These are phyloP conservation scores for Thalassophryne amazonica DNA, from an alignment of 2,797 vertebrate species.

Conservation along the genomic window DNA sequence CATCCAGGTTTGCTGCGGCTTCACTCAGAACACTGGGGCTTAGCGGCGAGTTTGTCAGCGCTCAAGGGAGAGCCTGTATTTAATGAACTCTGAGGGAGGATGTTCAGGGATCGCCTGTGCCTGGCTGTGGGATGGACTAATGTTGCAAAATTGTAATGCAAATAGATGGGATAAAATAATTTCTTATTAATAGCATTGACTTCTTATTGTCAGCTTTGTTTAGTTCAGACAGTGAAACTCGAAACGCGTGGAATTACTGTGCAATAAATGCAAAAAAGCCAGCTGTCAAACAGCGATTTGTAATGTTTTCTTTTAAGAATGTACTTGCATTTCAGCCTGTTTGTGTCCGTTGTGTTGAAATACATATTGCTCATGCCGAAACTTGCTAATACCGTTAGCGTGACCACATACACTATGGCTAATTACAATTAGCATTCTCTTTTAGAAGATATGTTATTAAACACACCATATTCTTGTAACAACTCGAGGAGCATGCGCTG, in stretches of 20 bases:
- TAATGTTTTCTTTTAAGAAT: neutral
- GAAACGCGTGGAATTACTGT: slow-evolving; percentile 17
- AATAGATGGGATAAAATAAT: slow-evolving; percentile 5
- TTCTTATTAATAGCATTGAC: neutral
- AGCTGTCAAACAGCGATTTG: slow-evolving; percentile 9
- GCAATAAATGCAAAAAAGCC: slow-evolving; percentile 48
- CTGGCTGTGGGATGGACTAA: slow-evolving; percentile 8
- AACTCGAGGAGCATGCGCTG: too few species aligned
- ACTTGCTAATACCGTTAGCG: too few species aligned
- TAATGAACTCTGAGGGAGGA: neutral
- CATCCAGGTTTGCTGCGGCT: neutral
- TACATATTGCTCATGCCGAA: too few species aligned
- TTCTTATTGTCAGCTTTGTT: slow-evolving; percentile 3
- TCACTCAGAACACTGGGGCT: neutral
- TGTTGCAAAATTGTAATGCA: slow-evolving; percentile 4
- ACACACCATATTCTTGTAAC: too few species aligned
- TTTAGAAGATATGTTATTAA: too few species aligned
- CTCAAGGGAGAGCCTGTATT: neutral
- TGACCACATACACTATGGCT: too few species aligned
- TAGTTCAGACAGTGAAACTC: neutral
- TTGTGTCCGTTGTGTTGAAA: too few species aligned
- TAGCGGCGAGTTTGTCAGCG: slow-evolving; percentile 11
- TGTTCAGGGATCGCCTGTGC: neutral
- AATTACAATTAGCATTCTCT: too few species aligned
- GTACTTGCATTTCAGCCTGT: neutral